phyloP scores from a whole-genome alignment of 2,888 invertebrate genomes.

The Zygaena filipendulae region DNA sequence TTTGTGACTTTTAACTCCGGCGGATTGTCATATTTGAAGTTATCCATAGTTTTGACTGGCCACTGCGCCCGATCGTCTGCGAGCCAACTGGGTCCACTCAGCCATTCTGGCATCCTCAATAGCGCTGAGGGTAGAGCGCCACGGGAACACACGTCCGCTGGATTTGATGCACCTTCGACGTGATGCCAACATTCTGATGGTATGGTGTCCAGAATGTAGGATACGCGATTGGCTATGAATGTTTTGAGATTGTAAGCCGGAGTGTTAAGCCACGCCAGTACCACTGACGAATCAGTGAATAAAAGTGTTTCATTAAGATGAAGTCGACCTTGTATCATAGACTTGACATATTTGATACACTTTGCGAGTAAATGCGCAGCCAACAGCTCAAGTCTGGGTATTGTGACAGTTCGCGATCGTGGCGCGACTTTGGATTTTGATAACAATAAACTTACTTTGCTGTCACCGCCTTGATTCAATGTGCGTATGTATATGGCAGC shows the following conservation, averaged over 20 bases:
- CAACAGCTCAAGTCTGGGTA: constrained; percentile 7
- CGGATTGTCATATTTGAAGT: constrained; percentile 1
- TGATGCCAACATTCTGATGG: constrained; percentile 15
- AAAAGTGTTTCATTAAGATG: neutral
- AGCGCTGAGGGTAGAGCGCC: constrained; percentile 14
- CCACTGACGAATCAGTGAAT: constrained; percentile 11
- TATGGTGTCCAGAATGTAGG: constrained; percentile 8
- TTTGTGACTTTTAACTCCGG: neutral
- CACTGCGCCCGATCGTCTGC: constrained; percentile 20
- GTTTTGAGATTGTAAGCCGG: constrained; percentile 12
- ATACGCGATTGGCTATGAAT: constrained; percentile 14
- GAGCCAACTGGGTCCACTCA: constrained; percentile 5
- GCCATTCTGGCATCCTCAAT: constrained; percentile 11
- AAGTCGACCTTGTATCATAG: neutral
- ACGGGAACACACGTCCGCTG: constrained; percentile 18
- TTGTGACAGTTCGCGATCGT: constrained; percentile 9
- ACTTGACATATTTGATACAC: constrained; percentile 1
- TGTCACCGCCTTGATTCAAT: too few relatives aligned
- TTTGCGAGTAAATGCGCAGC: constrained; percentile 4
- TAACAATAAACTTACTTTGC: neutral
- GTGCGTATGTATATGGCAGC: too few relatives aligned
- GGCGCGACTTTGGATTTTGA: constrained; percentile 7
- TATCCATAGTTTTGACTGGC: constrained; percentile 7
- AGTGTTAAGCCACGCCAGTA: constrained; percentile 11
- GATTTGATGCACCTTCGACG: constrained; percentile 14